These are phyloP conservation scores for Athetis lepigone DNA, from an alignment of 2,888 invertebrate species.

Conservation along the genomic window DNA sequence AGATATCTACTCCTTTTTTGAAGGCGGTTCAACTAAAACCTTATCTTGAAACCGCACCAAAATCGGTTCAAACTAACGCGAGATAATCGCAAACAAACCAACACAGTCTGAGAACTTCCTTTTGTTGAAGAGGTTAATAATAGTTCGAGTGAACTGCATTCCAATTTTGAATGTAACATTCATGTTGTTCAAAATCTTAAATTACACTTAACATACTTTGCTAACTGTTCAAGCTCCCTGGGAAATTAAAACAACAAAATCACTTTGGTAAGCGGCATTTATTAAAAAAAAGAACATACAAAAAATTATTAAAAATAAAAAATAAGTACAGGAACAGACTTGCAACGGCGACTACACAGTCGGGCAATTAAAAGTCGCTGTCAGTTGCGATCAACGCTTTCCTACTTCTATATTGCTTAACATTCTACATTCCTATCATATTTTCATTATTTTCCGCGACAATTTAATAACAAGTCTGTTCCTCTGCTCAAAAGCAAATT, in stretches of 20 bases:
- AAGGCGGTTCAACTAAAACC: too few species aligned
- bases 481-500: constrained; percentile 8
- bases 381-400: constrained; percentile 24
- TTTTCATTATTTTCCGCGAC: not conserved
- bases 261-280: constrained; percentile 89
- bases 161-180: too few species aligned
- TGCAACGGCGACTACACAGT: constrained; percentile 14
- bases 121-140: too few species aligned
- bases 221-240: not conserved
- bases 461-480: constrained; percentile 16
- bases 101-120: too few species aligned
- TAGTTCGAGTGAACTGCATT: too few species aligned
- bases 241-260: constrained; percentile 55
- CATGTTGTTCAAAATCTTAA: too few species aligned
- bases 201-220: too few species aligned
- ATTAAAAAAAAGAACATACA: constrained; percentile 81
- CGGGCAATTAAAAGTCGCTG: constrained; percentile 32
- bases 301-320: constrained; percentile 75
- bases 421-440: not conserved
- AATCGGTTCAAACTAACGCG: too few species aligned
- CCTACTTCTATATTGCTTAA: constrained; percentile 2
- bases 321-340: constrained; percentile 61
- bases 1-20: too few species aligned
- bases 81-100: too few species aligned
- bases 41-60: too few species aligned